Conservation (phyloP, 1,140 invertebrate species). For the Drosophila pruinosa region DNA sequence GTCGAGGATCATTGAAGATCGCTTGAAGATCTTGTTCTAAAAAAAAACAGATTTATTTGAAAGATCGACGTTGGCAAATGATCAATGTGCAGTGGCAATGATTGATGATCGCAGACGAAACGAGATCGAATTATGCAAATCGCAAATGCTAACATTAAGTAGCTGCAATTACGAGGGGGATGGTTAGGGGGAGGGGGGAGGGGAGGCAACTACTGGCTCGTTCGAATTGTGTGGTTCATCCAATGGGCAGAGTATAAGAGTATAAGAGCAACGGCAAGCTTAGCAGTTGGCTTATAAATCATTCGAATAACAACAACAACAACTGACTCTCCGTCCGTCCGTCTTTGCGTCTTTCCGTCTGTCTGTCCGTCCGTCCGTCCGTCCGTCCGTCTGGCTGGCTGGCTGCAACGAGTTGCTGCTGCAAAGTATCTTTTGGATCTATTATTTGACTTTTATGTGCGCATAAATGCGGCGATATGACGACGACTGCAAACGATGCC, state of each 20-base stretch:
- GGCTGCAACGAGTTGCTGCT: slow-evolving; percentile 39
- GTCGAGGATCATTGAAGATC: too few relatives aligned
- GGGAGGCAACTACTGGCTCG: neutral
- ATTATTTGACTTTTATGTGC: slow-evolving; percentile 82
- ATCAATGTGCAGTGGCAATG: neutral
- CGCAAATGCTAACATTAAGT: neutral
- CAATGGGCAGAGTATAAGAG: slow-evolving; percentile 7
- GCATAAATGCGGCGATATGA: slow-evolving; percentile 80
- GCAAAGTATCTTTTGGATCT: slow-evolving; percentile 80
- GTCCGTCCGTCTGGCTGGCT: slow-evolving; percentile 2
- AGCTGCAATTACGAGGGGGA: neutral
- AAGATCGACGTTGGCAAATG: too few relatives aligned
- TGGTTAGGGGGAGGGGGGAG: too few relatives aligned
- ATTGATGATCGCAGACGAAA: neutral
- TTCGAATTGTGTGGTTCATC: slow-evolving; percentile 2
- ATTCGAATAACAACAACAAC: slow-evolving; percentile 54
- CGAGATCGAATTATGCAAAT: neutral
- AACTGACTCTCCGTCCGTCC: slow-evolving; percentile 7
- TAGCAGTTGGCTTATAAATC: slow-evolving; percentile 53
- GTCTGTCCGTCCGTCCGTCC: slow-evolving; percentile 1
- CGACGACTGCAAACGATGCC: slow-evolving; percentile 57
- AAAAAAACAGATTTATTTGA: too few relatives aligned
- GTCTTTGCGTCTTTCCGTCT: slow-evolving; percentile 1
- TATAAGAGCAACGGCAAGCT: slow-evolving; percentile 4
- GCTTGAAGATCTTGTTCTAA: too few relatives aligned